These are phyloP conservation scores for Hydrocynus forskahlii DNA, from an alignment of 2,797 vertebrate genomes.

Conservation along the genomic window DNA sequence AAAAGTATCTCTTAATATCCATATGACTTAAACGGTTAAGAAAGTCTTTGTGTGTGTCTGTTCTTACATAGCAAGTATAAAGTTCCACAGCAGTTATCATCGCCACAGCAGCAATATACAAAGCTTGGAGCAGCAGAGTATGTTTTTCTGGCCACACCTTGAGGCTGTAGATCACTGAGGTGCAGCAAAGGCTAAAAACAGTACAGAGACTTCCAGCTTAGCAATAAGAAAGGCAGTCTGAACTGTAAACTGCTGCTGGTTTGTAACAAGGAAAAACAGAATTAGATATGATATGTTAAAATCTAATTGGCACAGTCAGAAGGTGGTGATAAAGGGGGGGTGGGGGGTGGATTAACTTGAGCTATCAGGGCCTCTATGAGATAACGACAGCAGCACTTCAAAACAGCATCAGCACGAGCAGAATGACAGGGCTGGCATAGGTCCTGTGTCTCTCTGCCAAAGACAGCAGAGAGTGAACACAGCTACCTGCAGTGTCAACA, in stretches of 20 bases:
- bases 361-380: conserved; percentile 46
- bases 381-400: conserved; percentile 50
- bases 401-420: conserved; percentile 42
- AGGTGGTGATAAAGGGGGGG: conserved; percentile 42
- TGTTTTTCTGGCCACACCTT: conserved; percentile 28
- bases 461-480: conserved; percentile 23
- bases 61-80: neutral
- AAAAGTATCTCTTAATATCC: no score
- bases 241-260: conserved; percentile 7
- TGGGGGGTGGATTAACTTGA: conserved; percentile 44
- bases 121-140: conserved; percentile 14
- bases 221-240: neutral
- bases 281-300: conserved; percentile 49
- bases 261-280: conserved; percentile 10
- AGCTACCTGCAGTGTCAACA: conserved; percentile 19
- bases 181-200: conserved; percentile 12
- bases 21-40: no score
- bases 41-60: neutral
- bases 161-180: conserved; percentile 36
- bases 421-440: conserved; percentile 40
- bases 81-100: neutral
- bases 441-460: conserved; percentile 34
- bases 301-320: conserved; percentile 52
- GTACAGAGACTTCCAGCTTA: conserved; percentile 29
- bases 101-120: conserved; percentile 13